Evolutionary conservation across 2,797 vertebrate genomes (phyloP).

Genomic region (Propithecus perrieri): DNA sequence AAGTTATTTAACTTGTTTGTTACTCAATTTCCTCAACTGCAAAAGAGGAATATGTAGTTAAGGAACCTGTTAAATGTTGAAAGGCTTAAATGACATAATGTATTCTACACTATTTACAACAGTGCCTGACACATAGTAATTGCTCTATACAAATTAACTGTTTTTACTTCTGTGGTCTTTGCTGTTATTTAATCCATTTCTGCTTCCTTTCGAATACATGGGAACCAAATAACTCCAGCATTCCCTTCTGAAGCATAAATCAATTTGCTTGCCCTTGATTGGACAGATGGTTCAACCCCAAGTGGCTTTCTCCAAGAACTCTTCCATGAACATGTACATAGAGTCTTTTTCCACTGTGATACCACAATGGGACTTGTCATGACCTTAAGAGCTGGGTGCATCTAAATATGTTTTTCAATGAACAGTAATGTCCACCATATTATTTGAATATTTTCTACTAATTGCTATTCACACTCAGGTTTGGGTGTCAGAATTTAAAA

Average conservation of each 20-base stretch:
- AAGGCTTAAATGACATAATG: constrained; percentile 7
- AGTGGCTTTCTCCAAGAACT: constrained; percentile 46
- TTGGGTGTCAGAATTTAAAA: constrained; percentile 51
- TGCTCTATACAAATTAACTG: constrained; percentile 10
- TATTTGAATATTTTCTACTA: constrained; percentile 31
- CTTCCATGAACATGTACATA: neutral
- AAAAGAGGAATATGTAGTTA: constrained; percentile 18
- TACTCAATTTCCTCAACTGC: constrained; percentile 48
- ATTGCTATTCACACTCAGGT: constrained; percentile 43
- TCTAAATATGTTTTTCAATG: constrained; percentile 50
- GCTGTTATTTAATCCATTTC: constrained; percentile 22
- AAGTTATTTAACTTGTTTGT: constrained; percentile 20
- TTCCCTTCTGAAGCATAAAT: constrained; percentile 57
- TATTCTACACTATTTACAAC: constrained; percentile 5
- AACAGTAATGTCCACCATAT: neutral
- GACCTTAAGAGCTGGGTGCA: neutral
- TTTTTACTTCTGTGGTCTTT: neutral
- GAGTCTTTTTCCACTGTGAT: constrained; percentile 38
- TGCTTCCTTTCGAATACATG: constrained; percentile 25
- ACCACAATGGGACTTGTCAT: constrained; percentile 27
- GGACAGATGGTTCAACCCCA: constrained; percentile 42
- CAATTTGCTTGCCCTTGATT: constrained; percentile 39
- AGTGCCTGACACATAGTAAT: neutral
- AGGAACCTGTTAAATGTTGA: constrained; percentile 27
- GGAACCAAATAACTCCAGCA: constrained; percentile 45